Percentiles rank a stretch among this genome's conserved stretches.
phyloP scores from a whole-genome alignment of 2,113 vertebrate species.

The Heloderma charlesbogerti region DNA sequence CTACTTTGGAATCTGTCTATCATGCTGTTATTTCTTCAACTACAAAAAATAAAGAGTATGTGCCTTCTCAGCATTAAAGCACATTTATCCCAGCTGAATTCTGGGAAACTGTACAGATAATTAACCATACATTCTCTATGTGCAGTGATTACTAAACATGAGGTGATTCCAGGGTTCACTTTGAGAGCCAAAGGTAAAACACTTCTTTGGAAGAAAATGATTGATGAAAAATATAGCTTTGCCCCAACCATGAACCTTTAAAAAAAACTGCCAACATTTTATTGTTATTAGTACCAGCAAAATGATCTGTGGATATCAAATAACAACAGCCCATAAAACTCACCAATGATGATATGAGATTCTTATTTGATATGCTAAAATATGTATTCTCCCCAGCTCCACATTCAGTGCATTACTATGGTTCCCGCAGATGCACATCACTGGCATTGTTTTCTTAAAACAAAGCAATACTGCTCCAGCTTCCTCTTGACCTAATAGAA shows the following conservation, averaged over 20 bases:
- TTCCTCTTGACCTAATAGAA: constrained; percentile 55
- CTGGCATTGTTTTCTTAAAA: constrained; percentile 48
- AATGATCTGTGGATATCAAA: background rate
- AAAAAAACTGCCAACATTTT: background rate
- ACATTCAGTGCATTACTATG: background rate
- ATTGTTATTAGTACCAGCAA: background rate
- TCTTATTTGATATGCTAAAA: background rate
- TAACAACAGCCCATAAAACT: background rate
- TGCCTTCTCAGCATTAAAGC: background rate
- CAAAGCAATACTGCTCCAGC: constrained; percentile 28
- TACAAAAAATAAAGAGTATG: background rate
- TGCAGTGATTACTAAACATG: background rate
- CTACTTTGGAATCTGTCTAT: background rate
- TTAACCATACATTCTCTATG: background rate
- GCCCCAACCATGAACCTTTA: background rate
- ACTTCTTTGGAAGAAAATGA: background rate
- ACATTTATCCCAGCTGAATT: constrained; percentile 15
- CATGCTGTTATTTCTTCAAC: constrained; percentile 8
- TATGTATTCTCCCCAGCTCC: background rate
- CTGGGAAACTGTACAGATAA: constrained; percentile 40
- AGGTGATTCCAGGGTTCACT: background rate
- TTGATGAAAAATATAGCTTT: background rate
- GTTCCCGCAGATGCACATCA: background rate
- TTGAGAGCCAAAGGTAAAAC: background rate
- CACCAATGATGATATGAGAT: background rate